These are phyloP conservation scores for Cataglyphis hispanica DNA, from an alignment of 1,140 invertebrate species.

Conservation along the genomic window DNA sequence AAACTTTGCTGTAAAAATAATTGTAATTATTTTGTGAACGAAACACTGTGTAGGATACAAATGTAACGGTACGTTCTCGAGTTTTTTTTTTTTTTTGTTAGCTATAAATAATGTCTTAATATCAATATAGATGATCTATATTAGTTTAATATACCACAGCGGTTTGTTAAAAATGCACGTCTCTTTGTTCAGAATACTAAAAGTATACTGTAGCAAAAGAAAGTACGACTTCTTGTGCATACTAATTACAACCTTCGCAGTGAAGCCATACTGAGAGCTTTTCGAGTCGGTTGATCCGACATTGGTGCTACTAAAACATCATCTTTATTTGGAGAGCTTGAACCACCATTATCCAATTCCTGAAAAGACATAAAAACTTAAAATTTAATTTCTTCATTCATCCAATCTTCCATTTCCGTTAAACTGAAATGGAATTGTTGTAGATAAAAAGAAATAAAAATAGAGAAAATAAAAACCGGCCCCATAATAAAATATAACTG, in stretches of 20 bases:
- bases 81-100: background rate
- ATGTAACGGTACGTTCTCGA: constrained; percentile 6
- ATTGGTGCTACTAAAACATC: constrained; percentile 91
- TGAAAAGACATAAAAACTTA: constrained; percentile 83
- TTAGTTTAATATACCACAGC: constrained; percentile 41
- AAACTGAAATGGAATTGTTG: background rate
- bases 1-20: constrained; percentile 13
- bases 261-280: constrained; percentile 88
- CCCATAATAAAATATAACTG: background rate
- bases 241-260: constrained; percentile 87
- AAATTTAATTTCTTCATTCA: constrained; percentile 59
- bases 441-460: background rate
- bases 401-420: constrained; percentile 2
- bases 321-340: constrained; percentile 87
- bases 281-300: constrained; percentile 93
- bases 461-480: background rate
- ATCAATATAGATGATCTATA: constrained; percentile 41
- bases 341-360: constrained; percentile 89
- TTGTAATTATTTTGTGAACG: constrained; percentile 30
- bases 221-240: constrained; percentile 59
- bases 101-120: constrained; percentile 52
- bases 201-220: constrained; percentile 36
- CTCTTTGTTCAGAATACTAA: constrained; percentile 33
- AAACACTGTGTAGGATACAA: constrained; percentile 7
- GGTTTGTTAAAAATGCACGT: constrained; percentile 33